Percentiles rank a stretch among this genome's conserved stretches.
Evolutionary conservation across 2,797 vertebrate genomes (phyloP).

Genomic region (Enteromius treurensis): DNA sequence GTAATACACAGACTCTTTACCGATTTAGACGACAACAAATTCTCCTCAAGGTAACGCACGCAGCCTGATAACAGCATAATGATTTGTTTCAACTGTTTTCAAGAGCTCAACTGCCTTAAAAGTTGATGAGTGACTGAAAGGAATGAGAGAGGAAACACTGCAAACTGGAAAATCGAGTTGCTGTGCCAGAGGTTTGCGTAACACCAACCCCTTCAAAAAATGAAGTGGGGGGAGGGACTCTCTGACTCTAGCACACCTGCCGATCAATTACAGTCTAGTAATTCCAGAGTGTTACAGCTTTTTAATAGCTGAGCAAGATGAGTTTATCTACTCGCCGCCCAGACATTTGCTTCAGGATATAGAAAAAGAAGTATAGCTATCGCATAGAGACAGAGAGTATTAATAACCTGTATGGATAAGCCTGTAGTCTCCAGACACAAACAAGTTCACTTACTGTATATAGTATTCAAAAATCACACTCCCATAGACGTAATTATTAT

Average conservation of each 20-base stretch:
- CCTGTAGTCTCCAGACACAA: background rate
- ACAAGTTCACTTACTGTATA: background rate
- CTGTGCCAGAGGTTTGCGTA: slow-evolving; percentile 61
- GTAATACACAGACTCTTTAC: background rate
- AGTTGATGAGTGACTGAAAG: slow-evolving; percentile 48
- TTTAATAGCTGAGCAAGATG: slow-evolving; percentile 58
- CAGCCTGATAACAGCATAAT: slow-evolving; percentile 43
- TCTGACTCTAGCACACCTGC: slow-evolving; percentile 62
- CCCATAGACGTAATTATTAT: background rate
- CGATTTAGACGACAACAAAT: background rate
- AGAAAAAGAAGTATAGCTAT: slow-evolving; percentile 21
- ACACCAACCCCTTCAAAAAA: slow-evolving; percentile 28
- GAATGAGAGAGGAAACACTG: slow-evolving; percentile 19
- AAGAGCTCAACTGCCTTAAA: slow-evolving; percentile 50
- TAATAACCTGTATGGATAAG: background rate
- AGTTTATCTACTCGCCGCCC: background rate
- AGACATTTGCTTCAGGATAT: slow-evolving; percentile 57
- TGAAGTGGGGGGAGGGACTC: background rate
- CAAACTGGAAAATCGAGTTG: slow-evolving; percentile 64
- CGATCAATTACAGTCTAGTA: slow-evolving; percentile 67
- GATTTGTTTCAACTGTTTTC: slow-evolving; percentile 56
- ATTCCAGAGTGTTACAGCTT: slow-evolving; percentile 63
- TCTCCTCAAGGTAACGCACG: background rate
- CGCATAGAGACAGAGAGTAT: background rate
- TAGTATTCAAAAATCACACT: background rate